phyloP scores from a whole-genome alignment of 2,113 vertebrate species.

The Egretta garzetta region DNA sequence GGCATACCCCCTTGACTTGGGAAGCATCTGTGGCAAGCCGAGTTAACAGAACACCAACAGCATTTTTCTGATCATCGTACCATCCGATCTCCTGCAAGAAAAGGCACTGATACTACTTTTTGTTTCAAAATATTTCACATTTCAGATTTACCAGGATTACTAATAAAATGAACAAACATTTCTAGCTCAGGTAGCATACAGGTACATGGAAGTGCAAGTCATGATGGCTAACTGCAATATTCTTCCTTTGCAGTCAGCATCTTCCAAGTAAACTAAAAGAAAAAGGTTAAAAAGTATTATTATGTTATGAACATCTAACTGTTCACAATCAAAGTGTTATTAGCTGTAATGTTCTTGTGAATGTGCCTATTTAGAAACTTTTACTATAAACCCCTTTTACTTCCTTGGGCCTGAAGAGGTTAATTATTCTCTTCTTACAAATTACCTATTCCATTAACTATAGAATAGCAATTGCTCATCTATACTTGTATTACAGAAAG shows the following conservation, averaged over 20 bases:
- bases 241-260: not conserved
- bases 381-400: not conserved
- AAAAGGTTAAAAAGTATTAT: not conserved
- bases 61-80: conserved; percentile 81
- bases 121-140: not conserved
- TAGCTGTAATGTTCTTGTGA: not conserved
- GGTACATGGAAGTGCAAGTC: not conserved
- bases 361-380: not conserved
- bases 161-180: not conserved
- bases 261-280: not conserved
- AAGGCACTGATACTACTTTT: not conserved
- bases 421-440: not conserved
- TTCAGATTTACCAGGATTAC: not conserved
- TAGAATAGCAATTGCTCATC: not conserved
- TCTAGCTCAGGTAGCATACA: not conserved
- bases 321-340: not conserved
- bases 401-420: not conserved
- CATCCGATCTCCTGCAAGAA: conserved; percentile 70
- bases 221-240: not conserved
- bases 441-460: not conserved
- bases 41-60: conserved; percentile 77
- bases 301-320: not conserved
- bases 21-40: conserved; percentile 83
- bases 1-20: conserved; percentile 77
- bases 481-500: not conserved